These are phyloP conservation scores for Drosophila mayri DNA, from an alignment of 1,140 invertebrate genomes.

Conservation along the genomic window DNA sequence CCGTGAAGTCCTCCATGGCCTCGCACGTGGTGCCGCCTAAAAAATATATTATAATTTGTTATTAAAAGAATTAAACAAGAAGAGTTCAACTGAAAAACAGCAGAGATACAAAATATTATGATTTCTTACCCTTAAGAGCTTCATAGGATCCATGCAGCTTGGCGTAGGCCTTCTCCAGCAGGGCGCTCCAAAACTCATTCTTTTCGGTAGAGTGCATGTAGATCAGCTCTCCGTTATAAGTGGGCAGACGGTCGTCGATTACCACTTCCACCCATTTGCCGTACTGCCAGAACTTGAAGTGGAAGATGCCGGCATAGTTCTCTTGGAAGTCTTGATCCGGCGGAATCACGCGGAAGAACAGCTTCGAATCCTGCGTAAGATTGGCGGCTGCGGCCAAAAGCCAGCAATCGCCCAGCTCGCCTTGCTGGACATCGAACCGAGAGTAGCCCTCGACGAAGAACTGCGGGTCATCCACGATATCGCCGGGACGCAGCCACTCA, in stretches of 20 bases:
- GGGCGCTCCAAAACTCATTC: constrained; percentile 98
- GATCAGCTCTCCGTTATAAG: constrained; percentile 94
- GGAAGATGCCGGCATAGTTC: constrained; percentile 97
- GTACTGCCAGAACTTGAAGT: constrained; percentile 99
- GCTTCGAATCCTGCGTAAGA: constrained; percentile 93
- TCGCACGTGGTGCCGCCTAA: constrained; percentile 97
- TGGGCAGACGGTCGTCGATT: constrained; percentile 97
- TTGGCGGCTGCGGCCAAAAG: constrained; percentile 97
- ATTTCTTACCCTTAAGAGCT: constrained; percentile 91
- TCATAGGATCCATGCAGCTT: constrained; percentile 99
- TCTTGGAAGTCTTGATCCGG: constrained; percentile 97
- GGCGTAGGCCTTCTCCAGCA: constrained; percentile 99
- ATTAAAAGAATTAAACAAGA: background rate
- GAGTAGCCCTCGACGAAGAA: constrained; percentile 98
- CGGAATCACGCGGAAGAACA: constrained; percentile 98
- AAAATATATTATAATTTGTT: background rate
- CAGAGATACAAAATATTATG: no score
- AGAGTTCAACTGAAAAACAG: background rate
- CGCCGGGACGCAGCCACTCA: constrained; percentile 93
- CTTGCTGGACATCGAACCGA: constrained; percentile 98
- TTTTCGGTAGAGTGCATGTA: constrained; percentile 97
- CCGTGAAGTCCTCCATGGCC: constrained; percentile 99
- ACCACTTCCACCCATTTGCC: constrained; percentile 96
- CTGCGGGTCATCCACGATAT: constrained; percentile 94
- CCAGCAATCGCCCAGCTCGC: constrained; percentile 99